Evolutionary conservation across 2,888 invertebrate species (phyloP), one percentile per base, ranked within the genome.

Genomic region (Campoplex nolae): DNA sequence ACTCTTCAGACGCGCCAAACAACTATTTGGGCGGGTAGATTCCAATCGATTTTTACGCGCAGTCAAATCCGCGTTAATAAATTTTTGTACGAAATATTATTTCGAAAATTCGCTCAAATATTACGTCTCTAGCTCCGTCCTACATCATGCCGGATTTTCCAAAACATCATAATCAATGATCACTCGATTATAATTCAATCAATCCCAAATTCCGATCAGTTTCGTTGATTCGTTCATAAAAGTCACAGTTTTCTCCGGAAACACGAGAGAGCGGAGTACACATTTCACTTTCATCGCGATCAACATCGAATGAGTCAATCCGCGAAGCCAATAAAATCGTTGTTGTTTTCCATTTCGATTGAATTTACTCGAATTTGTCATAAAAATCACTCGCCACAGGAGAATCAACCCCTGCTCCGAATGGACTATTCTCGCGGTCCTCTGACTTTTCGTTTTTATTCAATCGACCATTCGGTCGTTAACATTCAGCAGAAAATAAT

Each of bases 1-100:
- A 23, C 67, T 81, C 76, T 81, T 70, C 79, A 68, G 51, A 65
- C 67, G 23, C 56, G 58, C 32, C 70, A 56, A 79, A 79, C 71
- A 23, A 38, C 77, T 67, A 67, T 77, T 77, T 35, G 35, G 35
- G 28, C n/a, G 70, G 48, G 23, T 45, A 76, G 75, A 76, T 76
- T 76, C 75, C 62, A 62, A 62, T 76, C 75, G 75, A 76, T 76
- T 62, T 62, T 45, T 48, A 42, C 75, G n/a, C 42, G 16, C n/a
- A 42, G n/a, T 28, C 3, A 3, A 32, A 54, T 73, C 8, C 75
- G 58, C 58, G 54, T 38, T 28, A 54, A 78, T 56, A 45, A 78
- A 70, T 70, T 23, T 42, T 75, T 32, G 56, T 56, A 70, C 68
- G 32, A 56, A 70, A 78, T 77, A 74, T 62, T 77, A 74, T 62